Evolutionary conservation across 1,140 invertebrate species (phyloP).

Genomic region (Nasonia giraulti): DNA sequence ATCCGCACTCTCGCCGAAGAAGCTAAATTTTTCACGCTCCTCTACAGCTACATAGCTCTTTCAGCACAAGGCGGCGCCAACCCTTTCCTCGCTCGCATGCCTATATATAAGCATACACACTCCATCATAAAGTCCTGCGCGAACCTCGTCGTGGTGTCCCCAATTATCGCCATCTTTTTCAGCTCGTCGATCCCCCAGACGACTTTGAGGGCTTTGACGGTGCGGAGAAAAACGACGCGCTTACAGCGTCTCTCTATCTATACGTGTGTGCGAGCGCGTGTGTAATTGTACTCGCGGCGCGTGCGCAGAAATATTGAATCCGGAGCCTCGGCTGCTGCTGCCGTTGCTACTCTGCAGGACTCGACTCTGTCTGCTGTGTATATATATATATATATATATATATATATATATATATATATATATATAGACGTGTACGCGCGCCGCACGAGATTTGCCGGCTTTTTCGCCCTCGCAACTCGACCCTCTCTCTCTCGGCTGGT

Average conservation of each 20-base stretch:
- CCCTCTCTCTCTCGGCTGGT: too few relatives aligned
- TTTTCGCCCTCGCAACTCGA: not conserved
- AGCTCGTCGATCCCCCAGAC: not conserved
- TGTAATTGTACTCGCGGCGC: conserved; percentile 52
- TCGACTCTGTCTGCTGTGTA: not conserved
- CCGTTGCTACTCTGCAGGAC: conserved; percentile 1
- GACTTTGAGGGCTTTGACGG: not conserved
- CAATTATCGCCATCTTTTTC: not conserved
- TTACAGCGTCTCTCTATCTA: not conserved
- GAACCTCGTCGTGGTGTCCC: too few relatives aligned
- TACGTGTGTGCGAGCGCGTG: conserved; percentile 48
- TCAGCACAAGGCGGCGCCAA: not conserved
- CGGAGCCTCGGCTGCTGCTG: conserved; percentile 22
- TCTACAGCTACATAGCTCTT: not conserved
- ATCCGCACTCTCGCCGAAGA: not conserved
- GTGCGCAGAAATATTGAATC: conserved; percentile 61
- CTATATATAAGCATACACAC: not conserved
- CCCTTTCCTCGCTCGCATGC: too few relatives aligned
- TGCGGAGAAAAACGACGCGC: not conserved
- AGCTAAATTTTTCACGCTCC: conserved; percentile 15
- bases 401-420: too few relatives aligned
- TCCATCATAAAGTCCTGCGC: not conserved
- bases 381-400: too few relatives aligned
- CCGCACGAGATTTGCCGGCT: not conserved
- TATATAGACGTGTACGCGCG: not conserved